Base-by-base conservation (phyloP, 2,888 invertebrate species). In the Heliconius cydno region DNA sequence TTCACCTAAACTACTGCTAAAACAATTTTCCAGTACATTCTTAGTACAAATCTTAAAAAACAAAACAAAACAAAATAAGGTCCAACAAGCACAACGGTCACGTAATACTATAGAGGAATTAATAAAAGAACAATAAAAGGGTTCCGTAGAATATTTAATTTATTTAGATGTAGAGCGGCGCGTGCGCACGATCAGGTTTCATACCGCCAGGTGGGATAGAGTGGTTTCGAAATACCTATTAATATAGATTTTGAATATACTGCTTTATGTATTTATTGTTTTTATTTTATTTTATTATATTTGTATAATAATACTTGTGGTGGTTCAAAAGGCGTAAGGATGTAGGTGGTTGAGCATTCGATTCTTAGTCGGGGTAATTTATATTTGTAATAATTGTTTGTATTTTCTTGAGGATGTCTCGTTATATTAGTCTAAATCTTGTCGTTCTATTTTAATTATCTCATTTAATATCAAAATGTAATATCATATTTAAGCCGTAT, bases 181-280 rank as follows among this genome's bases (percentile, higher is more conserved):
- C 87, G 87, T 87, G 88, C 88, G 86, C 87, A 82, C 83, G 85
- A 84, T 88, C 86, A 83, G 81, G 83, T 87, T 87, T 83, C 86
- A 77, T 81, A 74, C 74, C 83, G 83, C 86, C 87, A 87, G 87
- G 86, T 87, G 87, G 85, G 81, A 81, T 79, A 80, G 82, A 83
- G 84, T 74, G 77, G 79, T 79, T 80, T 79, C 79, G 79, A 78
- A 78, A 80, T 77, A 77, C 25, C 13, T 75, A 46, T 65, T 28
- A 28, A 65, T 65, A 65, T 65, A 65, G 66, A 75, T 75, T 46
- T 66, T 75, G 65, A 46, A 75, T 75, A 75, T 75, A 46, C 22
- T 66, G 28, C 25, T 41, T 74, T 41, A 63, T 30, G 38, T 38
- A 41, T 28, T 25, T 46, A 75, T 66, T 75, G 65, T 75, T 75